Evolutionary conservation across 2,113 vertebrate species (phyloP).

Genomic region (Misgurnus mizolepis): DNA sequence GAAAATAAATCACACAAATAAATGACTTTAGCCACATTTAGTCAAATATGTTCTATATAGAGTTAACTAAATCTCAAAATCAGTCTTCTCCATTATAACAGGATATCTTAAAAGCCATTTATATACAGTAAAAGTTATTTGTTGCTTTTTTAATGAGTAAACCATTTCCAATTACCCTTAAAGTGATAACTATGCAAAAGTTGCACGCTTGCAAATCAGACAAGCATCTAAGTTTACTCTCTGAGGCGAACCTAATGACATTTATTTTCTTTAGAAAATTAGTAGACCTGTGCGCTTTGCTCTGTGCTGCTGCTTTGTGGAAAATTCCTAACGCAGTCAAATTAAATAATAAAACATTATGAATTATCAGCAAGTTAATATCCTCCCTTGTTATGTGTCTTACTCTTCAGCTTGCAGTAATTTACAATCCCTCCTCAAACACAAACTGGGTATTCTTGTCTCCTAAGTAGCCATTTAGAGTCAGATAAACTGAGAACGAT

Average conservation of each 20-base stretch:
- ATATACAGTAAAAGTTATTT: conserved; percentile 67
- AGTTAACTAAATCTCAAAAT: conserved; percentile 60
- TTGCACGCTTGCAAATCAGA: conserved; percentile 60
- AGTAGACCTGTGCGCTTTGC: conserved; percentile 54
- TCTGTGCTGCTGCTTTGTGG: conserved; percentile 48
- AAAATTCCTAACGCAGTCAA: conserved; percentile 55
- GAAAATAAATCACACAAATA: no score
- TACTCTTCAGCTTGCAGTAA: conserved; percentile 40
- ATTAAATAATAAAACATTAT: conserved; percentile 53
- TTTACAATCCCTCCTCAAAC: conserved; percentile 47
- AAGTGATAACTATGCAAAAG: conserved; percentile 63
- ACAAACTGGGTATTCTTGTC: conserved; percentile 45
- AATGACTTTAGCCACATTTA: no score
- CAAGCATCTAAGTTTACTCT: conserved; percentile 69
- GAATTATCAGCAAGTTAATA: conserved; percentile 56
- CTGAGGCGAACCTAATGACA: conserved; percentile 63
- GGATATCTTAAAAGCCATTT: conserved; percentile 63
- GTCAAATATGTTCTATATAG: conserved; percentile 11
- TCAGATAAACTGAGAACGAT: conserved; percentile 47
- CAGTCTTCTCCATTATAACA: conserved; percentile 57
- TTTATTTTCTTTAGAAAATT: conserved; percentile 63
- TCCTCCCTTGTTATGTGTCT: conserved; percentile 39
- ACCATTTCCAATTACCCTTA: conserved; percentile 64
- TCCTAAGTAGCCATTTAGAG: conserved; percentile 48
- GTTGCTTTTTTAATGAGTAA: conserved; percentile 61